These are phyloP conservation scores for Rugalucina vietnamica DNA, from an alignment of 2,888 invertebrate species.

Conservation along the genomic window DNA sequence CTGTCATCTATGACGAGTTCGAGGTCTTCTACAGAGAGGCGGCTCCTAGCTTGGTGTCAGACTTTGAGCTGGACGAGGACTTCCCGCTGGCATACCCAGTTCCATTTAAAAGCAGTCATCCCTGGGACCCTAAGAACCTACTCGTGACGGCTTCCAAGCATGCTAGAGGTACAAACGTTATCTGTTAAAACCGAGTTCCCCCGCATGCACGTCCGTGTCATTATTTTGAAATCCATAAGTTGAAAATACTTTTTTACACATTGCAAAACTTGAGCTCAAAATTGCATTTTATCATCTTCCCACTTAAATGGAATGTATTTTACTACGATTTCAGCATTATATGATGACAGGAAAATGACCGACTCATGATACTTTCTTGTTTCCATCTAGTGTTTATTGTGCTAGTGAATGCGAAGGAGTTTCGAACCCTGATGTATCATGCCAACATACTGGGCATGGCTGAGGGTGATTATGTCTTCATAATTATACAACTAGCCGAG, in stretches of 20 bases:
- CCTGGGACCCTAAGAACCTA: constrained; percentile 35
- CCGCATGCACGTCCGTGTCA: too few species aligned
- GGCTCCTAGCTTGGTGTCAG: constrained; percentile 61
- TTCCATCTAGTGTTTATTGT: constrained; percentile 68
- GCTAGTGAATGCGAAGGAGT: constrained; percentile 58
- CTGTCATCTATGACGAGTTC: constrained; percentile 63
- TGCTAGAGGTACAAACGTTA: constrained; percentile 54
- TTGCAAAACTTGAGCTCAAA: too few species aligned
- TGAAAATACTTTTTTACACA: too few species aligned
- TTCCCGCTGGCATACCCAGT: constrained; percentile 59
- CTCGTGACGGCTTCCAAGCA: constrained; percentile 54
- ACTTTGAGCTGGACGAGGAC: constrained; percentile 54
- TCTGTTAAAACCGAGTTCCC: too few species aligned
- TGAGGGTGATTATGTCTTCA: constrained; percentile 68
- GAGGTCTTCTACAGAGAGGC: constrained; percentile 64
- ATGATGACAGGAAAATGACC: too few species aligned
- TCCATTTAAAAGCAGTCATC: constrained; percentile 45
- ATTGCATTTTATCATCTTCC: too few species aligned
- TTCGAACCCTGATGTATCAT: constrained; percentile 61
- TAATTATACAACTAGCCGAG: constrained; percentile 62
- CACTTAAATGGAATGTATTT: too few species aligned
- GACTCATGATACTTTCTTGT: too few species aligned
- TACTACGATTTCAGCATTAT: too few species aligned
- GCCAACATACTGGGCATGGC: constrained; percentile 63
- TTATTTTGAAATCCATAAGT: too few species aligned